These are phyloP conservation scores for Charanyca ferruginea DNA, from an alignment of 2,888 invertebrate genomes.

Conservation along the genomic window DNA sequence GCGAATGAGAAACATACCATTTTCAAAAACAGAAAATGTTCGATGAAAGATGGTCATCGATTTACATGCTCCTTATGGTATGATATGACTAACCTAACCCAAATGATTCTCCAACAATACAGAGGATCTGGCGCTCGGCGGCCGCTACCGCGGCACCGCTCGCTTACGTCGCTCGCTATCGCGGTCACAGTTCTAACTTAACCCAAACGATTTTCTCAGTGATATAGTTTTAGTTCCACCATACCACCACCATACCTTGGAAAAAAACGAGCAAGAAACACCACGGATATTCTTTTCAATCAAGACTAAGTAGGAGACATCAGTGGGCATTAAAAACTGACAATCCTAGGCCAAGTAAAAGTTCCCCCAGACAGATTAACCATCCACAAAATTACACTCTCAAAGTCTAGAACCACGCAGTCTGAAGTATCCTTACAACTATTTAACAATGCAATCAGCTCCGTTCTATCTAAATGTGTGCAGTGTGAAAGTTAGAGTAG, in stretches of 20 bases:
- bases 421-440: constrained; percentile 34
- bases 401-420: constrained; percentile 47
- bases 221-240: too few species aligned
- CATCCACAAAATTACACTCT: constrained; percentile 23
- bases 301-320: neutral
- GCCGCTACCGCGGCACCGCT: too few species aligned
- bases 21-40: neutral
- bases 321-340: neutral
- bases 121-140: too few species aligned
- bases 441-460: constrained; percentile 60
- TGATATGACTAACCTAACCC: too few species aligned
- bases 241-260: too few species aligned
- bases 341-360: constrained; percentile 27
- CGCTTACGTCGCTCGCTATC: too few species aligned
- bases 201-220: too few species aligned
- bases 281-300: too few species aligned
- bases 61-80: neutral
- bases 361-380: constrained; percentile 35
- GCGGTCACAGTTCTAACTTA: too few species aligned
- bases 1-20: constrained; percentile 37
- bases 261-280: too few species aligned
- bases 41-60: neutral
- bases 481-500: constrained; percentile 62
- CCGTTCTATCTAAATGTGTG: constrained; percentile 65
- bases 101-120: too few species aligned